Percentiles rank a stretch among this genome's conserved stretches.
phyloP scores from a whole-genome alignment of 2,113 vertebrate species.

The Otocyon megalotis region DNA sequence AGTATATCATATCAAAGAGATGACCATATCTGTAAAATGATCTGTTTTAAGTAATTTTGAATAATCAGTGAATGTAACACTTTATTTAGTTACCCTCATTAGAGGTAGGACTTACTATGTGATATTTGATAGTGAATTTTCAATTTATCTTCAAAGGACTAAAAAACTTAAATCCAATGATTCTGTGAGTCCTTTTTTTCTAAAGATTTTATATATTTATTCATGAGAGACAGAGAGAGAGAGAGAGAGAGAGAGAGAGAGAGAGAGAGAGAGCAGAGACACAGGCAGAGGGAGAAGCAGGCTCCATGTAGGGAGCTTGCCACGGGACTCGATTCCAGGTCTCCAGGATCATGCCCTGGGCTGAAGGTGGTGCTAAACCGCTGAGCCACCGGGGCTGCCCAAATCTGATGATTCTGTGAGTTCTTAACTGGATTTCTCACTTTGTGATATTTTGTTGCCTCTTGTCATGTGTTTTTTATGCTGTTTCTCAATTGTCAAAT shows the following conservation, averaged over 20 bases:
- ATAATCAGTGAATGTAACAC: background rate
- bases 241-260: no score
- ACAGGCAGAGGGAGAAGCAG: no score
- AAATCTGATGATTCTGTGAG: background rate
- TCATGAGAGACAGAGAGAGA: no score
- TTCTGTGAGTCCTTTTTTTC: background rate
- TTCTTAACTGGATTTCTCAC: background rate
- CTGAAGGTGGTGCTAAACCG: no score
- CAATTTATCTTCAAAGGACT: background rate
- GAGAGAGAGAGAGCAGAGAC: no score
- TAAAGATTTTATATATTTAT: no score
- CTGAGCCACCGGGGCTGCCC: no score
- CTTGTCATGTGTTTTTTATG: background rate
- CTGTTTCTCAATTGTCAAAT: background rate
- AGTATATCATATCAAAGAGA: background rate
- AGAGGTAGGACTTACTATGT: background rate
- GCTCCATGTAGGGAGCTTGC: no score
- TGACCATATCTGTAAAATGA: conserved; percentile 8
- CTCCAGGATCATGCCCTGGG: no score
- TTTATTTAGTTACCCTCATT: background rate
- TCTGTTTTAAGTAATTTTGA: background rate
- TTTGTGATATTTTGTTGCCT: background rate
- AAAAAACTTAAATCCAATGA: background rate
- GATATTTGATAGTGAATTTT: conserved; percentile 15
- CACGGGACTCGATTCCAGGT: no score